These are phyloP conservation scores for Polydrusus cervinus DNA, from an alignment of 2,888 invertebrate genomes.

Conservation along the genomic window DNA sequence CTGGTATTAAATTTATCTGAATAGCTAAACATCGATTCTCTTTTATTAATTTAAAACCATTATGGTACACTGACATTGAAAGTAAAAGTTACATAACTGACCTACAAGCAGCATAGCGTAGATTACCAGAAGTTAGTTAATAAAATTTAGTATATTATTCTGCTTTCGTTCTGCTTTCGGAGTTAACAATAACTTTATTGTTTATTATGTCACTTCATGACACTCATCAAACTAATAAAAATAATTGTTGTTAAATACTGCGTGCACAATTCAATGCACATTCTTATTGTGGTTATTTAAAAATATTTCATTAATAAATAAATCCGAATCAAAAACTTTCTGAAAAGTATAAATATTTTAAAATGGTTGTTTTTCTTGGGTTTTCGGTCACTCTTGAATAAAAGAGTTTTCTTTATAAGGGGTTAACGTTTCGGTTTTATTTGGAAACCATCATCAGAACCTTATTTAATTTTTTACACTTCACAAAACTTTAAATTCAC, in stretches of 20 bases:
- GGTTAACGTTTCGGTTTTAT: too few relatives aligned
- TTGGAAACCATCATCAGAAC: too few relatives aligned
- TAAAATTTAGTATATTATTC: background rate
- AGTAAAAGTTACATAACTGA: slow-evolving; percentile 56
- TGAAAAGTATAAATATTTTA: too few relatives aligned
- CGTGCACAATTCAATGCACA: background rate
- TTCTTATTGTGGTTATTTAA: too few relatives aligned
- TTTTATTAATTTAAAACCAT: background rate
- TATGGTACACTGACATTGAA: slow-evolving; percentile 57
- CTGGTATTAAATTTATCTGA: background rate
- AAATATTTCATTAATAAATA: too few relatives aligned
- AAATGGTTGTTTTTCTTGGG: too few relatives aligned
- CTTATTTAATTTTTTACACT: too few relatives aligned
- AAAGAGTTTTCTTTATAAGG: too few relatives aligned
- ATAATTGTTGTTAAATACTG: background rate
- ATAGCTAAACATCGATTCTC: background rate
- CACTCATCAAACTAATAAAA: slow-evolving; percentile 2
- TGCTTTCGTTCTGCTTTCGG: slow-evolving; percentile 15
- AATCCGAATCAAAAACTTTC: too few relatives aligned
- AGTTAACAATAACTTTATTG: slow-evolving; percentile 2
- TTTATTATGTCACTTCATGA: slow-evolving; percentile 1
- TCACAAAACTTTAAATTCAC: too few relatives aligned
- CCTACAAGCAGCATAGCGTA: slow-evolving; percentile 51
- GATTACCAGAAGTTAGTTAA: slow-evolving; percentile 48
- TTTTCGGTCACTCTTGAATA: too few relatives aligned